Conservation (phyloP, 2,797 vertebrate genomes). For the Gymnopithys bicolor region DNA sequence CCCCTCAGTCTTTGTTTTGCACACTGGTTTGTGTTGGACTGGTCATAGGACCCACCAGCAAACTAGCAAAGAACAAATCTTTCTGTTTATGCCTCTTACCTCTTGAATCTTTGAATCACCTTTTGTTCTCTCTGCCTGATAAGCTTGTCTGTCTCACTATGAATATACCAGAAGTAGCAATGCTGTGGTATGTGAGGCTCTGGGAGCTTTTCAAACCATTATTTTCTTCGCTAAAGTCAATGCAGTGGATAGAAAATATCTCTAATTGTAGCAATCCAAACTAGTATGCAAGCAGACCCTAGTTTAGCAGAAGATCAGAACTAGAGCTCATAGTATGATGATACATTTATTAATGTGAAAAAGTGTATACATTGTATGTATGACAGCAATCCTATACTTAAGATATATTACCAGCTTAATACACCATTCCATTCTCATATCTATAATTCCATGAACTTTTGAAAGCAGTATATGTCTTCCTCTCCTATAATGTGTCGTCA, state of each 20-base stretch:
- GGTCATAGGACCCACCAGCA: not conserved
- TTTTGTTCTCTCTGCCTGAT: not conserved
- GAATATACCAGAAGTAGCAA: not conserved
- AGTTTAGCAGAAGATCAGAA: not conserved
- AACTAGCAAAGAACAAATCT: not conserved
- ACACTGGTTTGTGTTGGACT: not conserved
- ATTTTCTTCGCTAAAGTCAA: not conserved
- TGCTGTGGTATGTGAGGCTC: not conserved
- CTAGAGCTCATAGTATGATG: not conserved
- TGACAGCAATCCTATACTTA: not conserved
- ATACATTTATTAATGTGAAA: not conserved
- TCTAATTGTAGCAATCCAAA: not conserved
- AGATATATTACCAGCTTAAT: not conserved
- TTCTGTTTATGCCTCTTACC: not conserved
- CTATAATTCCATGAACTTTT: not conserved
- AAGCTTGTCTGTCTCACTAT: not conserved
- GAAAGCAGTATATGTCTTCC: not conserved
- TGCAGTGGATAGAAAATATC: not conserved
- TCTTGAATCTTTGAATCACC: not conserved
- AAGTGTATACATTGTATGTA: not conserved
- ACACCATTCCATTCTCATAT: not conserved
- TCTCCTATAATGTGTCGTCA: not conserved
- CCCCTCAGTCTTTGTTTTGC: not conserved
- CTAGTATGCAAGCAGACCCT: not conserved
- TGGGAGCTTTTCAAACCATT: not conserved